These are phyloP conservation scores for Dendroctonus valens DNA, from an alignment of 1,140 invertebrate genomes.

Conservation along the genomic window DNA sequence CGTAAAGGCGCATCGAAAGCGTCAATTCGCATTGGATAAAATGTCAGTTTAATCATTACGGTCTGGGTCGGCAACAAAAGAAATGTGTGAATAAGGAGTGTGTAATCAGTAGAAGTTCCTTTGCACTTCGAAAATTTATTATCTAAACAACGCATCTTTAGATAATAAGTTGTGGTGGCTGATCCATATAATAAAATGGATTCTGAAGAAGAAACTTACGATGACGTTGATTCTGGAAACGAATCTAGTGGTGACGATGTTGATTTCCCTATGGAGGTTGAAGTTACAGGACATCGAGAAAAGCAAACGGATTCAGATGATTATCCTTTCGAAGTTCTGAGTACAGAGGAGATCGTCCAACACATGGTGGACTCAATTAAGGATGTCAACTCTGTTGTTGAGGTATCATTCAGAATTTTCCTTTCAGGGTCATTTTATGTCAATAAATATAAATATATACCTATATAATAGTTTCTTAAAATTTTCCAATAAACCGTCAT, in stretches of 20 bases:
- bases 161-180: neutral
- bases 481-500: too few relatives aligned
- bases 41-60: conserved; percentile 10
- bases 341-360: conserved; percentile 94
- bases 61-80: conserved; percentile 21
- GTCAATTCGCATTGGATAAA: neutral
- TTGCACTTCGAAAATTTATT: conserved; percentile 2
- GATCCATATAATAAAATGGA: conserved; percentile 64
- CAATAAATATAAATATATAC: too few relatives aligned
- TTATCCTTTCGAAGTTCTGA: conserved; percentile 91
- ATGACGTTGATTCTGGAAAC: conserved; percentile 88
- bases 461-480: too few relatives aligned
- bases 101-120: conserved; percentile 4
- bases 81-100: conserved; percentile 21
- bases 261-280: conserved; percentile 88
- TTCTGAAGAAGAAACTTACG: conserved; percentile 86
- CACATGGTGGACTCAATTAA: conserved; percentile 97
- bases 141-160: conserved; percentile 2
- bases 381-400: conserved; percentile 87
- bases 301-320: conserved; percentile 80
- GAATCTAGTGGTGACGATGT: conserved; percentile 90
- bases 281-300: conserved; percentile 73
- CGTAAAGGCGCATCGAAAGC: too few relatives aligned
- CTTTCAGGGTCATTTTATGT: too few relatives aligned
- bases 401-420: conserved; percentile 56